Conservation (phyloP, 2,797 vertebrate species). For the Potorous gilbertii region DNA sequence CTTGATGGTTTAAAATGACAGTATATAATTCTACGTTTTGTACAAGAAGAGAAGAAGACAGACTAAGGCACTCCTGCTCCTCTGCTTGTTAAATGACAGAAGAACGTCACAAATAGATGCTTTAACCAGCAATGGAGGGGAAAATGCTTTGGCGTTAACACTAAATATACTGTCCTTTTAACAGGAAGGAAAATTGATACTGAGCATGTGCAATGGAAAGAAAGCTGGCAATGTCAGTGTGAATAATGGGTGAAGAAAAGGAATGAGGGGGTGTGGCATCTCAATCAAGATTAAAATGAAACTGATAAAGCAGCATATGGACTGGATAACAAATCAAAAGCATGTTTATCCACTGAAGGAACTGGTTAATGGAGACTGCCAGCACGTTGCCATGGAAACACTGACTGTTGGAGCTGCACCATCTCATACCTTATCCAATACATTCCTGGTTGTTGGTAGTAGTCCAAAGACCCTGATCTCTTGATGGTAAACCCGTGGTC, state of each 20-base stretch:
- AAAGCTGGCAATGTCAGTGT: slow-evolving; percentile 89
- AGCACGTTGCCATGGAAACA: slow-evolving; percentile 96
- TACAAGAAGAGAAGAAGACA: slow-evolving; percentile 74
- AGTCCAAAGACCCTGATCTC: slow-evolving; percentile 98
- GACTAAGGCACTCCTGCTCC: slow-evolving; percentile 80
- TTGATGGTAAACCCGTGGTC: slow-evolving; percentile 98
- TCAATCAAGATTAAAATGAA: slow-evolving; percentile 89
- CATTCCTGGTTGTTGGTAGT: slow-evolving; percentile 97
- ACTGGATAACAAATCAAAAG: slow-evolving; percentile 88
- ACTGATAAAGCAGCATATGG: slow-evolving; percentile 91
- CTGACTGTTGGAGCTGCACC: slow-evolving; percentile 91
- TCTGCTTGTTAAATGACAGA: slow-evolving; percentile 76
- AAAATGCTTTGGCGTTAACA: slow-evolving; percentile 78
- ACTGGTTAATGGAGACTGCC: slow-evolving; percentile 94
- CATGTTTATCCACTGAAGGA: slow-evolving; percentile 90
- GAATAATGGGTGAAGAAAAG: slow-evolving; percentile 88
- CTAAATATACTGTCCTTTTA: slow-evolving; percentile 89
- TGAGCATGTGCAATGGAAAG: slow-evolving; percentile 87
- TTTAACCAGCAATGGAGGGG: slow-evolving; percentile 79
- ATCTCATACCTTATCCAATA: slow-evolving; percentile 98
- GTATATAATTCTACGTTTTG: slow-evolving; percentile 84
- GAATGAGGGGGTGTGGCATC: slow-evolving; percentile 88
- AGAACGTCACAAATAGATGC: slow-evolving; percentile 78
- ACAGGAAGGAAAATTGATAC: slow-evolving; percentile 81
- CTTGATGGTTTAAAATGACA: slow-evolving; percentile 88